Evolutionary conservation across 2,797 vertebrate species (phyloP), one percentile per base, ranked within the genome.

Genomic region (Varecia variegata): DNA sequence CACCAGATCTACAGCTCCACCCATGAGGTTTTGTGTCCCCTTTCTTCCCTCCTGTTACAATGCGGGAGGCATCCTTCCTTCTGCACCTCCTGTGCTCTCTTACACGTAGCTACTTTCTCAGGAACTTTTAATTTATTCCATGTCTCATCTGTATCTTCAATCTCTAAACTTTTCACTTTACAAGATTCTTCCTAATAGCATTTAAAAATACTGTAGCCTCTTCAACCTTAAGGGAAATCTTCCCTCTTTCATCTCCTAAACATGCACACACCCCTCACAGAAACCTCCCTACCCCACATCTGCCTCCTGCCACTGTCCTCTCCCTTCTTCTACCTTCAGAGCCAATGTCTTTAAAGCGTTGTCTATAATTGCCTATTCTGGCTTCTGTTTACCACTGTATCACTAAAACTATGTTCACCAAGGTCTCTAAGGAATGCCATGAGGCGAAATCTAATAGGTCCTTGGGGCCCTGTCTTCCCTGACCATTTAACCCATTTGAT

Each of bases 121-220:
- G 40, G 38, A 95, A 93, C 43, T 94, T 45, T 93, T 89, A 87
- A 71, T 97, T 93, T 90, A 82, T 79, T 40, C n/a, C 50, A 1
- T 90, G 35, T 96, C 38, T 95, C 73, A 74, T 11, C 25, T 43
- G 6, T 76, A 30, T 82, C 32, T 95, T 95, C 74, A 54, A 91
- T 77, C 79, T 96, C 80, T 88, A 77, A n/a, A 68, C 23, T 73
- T 91, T 93, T 90, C 54, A 84, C n/a, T 88, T 89, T 82, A 77
- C 17, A 50, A 47, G 7, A 60, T 90, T 92, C 68, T 76, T 93
- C 32, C 45, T 40, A 60, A 54, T 80, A 83, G n/a, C 43, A 84
- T 74, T 95, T 82, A 14, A 79, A 92, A 95, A 60, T 58, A 74
- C 27, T 40, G 3, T 47, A 88, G 27, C 11, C 12, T 82, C 30